Conservation (phyloP, 1,140 invertebrate species). For the Limonius californicus region DNA sequence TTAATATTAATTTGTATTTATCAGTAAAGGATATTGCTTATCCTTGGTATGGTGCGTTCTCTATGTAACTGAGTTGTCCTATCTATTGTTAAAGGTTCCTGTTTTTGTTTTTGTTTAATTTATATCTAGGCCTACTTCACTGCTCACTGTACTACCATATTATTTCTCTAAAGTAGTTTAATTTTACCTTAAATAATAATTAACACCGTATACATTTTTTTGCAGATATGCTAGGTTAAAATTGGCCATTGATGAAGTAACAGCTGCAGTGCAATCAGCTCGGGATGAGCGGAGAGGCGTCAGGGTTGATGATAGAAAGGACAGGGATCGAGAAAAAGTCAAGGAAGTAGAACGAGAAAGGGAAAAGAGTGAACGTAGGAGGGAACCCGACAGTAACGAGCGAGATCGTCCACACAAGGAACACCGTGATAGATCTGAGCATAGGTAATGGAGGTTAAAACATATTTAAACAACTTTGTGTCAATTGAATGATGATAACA, state of each 20-base stretch:
- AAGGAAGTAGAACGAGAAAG: not conserved
- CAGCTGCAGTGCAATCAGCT: slow-evolving; percentile 37
- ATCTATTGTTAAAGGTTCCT: too few species aligned
- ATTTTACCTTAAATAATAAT: too few species aligned
- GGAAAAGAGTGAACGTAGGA: slow-evolving; percentile 16
- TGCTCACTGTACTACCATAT: too few species aligned
- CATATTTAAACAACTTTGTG: too few species aligned
- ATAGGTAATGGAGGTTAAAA: slow-evolving; percentile 18
- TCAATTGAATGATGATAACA: not conserved
- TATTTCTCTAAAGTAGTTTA: too few species aligned
- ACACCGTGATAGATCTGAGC: slow-evolving; percentile 22
- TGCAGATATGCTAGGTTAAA: slow-evolving; percentile 59
- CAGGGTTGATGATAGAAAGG: slow-evolving; percentile 24
- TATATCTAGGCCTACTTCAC: too few species aligned
- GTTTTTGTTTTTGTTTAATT: too few species aligned
- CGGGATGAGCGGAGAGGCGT: slow-evolving; percentile 37
- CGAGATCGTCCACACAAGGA: slow-evolving; percentile 2
- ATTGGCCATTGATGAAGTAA: slow-evolving; percentile 60
- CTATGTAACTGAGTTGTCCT: too few species aligned
- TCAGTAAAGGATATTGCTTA: too few species aligned
- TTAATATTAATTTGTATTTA: too few species aligned
- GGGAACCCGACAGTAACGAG: not conserved
- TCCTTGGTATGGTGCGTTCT: too few species aligned
- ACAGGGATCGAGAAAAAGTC: slow-evolving; percentile 23
- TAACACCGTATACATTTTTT: not conserved